Evolutionary conservation across 64 coral and sea anemone genomes (phyloP), one percentile per base, ranked within the genome.

Genomic region (Montipora capricornis): DNA sequence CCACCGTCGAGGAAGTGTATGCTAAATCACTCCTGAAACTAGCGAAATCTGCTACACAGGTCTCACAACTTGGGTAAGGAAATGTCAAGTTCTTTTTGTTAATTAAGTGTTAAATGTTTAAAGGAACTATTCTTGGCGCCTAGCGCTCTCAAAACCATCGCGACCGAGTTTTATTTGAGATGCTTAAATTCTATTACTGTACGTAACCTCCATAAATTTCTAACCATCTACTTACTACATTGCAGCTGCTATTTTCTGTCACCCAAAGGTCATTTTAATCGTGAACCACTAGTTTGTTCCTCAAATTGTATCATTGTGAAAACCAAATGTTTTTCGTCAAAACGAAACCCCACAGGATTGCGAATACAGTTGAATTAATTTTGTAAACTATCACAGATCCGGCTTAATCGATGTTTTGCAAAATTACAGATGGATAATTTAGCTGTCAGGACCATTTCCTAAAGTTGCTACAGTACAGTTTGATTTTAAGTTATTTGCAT

Each of bases 1-100:
- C 98, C 84, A 75, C 98, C 44, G 89, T 99, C 17, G 98, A 99
- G 79, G 98, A 99, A 90, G 91, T 74, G n/a, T 99, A 99, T 52
- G 95, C 93, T 14, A 99, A 99, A 87, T 92, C 98, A 17, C 87
- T 99, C 73, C 53, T 94, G 0, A 99, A 99, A 87, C 85, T 99
- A 46, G 95, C 89, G 45, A 96, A 96, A 92, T 94, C 98, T 74
- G 95, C 98, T 29, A 91, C 71, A 68, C 77, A 92, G 49, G 98
- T 92, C 50, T 83, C 89, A 68, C 91, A 96, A 49, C 89, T 99
- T 8, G 98, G 98, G 98, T 99, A 86, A 92, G 94, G 81, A 70
- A 74, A 68, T 68, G 46, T 20, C 48, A 45, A 46, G 60, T 66
- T 51, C 1, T 73, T 15, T 19, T 22, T 20, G 82, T 67, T 77